Evolutionary conservation across 2,888 invertebrate genomes (phyloP).

Genomic region (Nomada ruficornis): DNA sequence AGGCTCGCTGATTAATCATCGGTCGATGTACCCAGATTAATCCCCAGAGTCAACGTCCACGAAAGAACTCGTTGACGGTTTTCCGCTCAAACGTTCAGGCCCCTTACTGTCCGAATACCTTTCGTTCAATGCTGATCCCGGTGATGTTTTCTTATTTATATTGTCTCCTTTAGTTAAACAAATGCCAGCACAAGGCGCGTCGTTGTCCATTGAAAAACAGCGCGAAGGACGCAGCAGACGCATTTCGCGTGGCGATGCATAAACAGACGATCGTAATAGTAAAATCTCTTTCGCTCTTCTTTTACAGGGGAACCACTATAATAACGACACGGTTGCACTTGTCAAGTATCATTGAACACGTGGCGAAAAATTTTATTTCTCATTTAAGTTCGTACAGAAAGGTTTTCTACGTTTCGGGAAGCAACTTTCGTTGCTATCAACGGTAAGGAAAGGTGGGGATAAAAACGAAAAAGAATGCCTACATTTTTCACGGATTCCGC

Average conservation of each 20-base stretch:
- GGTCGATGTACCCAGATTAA: slow-evolving; percentile 26
- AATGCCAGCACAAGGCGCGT: neutral
- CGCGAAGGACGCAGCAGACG: slow-evolving; percentile 1
- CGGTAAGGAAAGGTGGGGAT: no score
- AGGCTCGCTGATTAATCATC: slow-evolving; percentile 18
- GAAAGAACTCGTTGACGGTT: slow-evolving; percentile 38
- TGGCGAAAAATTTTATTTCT: no score
- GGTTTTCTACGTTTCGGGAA: no score
- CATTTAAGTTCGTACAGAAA: no score
- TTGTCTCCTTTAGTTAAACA: no score
- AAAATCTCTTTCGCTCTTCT: no score
- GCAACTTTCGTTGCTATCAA: no score
- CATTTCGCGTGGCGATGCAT: slow-evolving; percentile 43
- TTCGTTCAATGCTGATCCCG: slow-evolving; percentile 16
- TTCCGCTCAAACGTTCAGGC: slow-evolving; percentile 17
- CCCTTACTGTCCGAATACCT: slow-evolving; percentile 15
- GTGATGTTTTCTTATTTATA: slow-evolving; percentile 41
- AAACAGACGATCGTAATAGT: neutral
- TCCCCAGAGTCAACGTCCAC: slow-evolving; percentile 28
- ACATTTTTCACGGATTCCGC: neutral
- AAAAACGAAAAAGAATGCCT: no score
- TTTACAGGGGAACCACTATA: no score
- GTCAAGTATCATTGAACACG: no score
- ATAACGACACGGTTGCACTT: no score
- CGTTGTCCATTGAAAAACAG: slow-evolving; percentile 37